Evolutionary conservation across 2,888 invertebrate species (phyloP), one percentile per base, ranked within the genome.

Genomic region (Phragmatobia fuliginosa): DNA sequence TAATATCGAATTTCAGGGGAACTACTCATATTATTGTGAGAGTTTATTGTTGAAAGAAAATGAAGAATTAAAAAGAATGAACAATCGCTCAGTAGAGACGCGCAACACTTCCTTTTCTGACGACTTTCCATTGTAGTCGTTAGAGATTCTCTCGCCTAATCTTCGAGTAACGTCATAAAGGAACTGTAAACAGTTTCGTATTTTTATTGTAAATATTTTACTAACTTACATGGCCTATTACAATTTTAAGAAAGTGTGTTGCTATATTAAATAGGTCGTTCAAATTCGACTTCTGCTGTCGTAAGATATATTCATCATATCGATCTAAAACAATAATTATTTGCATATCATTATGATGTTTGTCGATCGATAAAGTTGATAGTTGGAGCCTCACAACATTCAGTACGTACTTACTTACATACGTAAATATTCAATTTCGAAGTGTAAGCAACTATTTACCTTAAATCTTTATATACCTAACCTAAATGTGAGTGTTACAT

Each of bases 141-240:
- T 94, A 93, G 92, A 85, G 84, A 90, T 92, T 92, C 92, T 93
- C 90, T 92, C 90, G 93, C 91, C 91, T 93, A 94, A 93, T 92
- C 89, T 94, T 93, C 88, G 88, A 92, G 87, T 91, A 92, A 90
- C 86, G 86, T 89, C 89, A 85, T 93, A 89, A 86, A 88, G 90
- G 87, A 92, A 91, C 91, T 93, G 91, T 92, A 90, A 91, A 91
- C 90, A 87, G 90, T 92, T 91, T 91, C 90, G 84, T 89, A 88
- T 91, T 91, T 90, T 92, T 92, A 93, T 86, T 94, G 94, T 94
- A 94, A 91, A 94, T 94, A 94, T 93, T 92, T 91, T 92, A 90
- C 84, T 91, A 90, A 91, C 84, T 91, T 91, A 89, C 90, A 93
- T 91, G 94, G 94, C 94, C 94, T 94, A 94, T 86, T 91, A 91